Evolutionary conservation across 1,140 invertebrate genomes (phyloP).

Genomic region (Papilio dardanus): DNA sequence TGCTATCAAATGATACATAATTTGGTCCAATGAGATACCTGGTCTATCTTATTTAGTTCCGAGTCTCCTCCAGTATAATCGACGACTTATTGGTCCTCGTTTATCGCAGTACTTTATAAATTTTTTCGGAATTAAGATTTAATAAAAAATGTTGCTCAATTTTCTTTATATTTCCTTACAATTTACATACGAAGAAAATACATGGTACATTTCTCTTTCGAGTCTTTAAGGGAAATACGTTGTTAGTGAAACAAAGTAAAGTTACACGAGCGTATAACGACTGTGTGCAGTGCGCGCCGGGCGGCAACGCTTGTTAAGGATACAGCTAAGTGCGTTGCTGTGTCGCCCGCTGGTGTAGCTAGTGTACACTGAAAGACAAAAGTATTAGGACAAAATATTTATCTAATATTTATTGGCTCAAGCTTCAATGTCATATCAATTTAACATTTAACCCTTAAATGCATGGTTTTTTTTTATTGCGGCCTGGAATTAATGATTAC

Average conservation of each 20-base stretch:
- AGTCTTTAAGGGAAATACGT: not conserved
- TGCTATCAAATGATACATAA: too few species aligned
- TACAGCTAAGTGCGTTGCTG: conserved; percentile 40
- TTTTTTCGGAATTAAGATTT: too few species aligned
- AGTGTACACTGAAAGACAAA: conserved; percentile 9
- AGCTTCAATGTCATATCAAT: not conserved
- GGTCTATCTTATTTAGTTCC: too few species aligned
- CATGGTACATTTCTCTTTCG: not conserved
- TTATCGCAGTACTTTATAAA: too few species aligned
- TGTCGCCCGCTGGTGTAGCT: conserved; percentile 30
- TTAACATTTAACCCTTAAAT: too few species aligned
- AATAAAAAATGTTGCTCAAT: not conserved
- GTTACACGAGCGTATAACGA: conserved; percentile 34
- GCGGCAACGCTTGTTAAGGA: conserved; percentile 26
- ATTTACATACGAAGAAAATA: not conserved
- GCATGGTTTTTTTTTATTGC: too few species aligned
- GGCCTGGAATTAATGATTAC: too few species aligned
- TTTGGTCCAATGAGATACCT: too few species aligned
- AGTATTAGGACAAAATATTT: not conserved
- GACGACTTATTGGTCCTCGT: too few species aligned
- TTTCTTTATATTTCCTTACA: not conserved
- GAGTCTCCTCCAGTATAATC: too few species aligned
- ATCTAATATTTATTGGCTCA: not conserved
- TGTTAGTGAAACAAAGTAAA: conserved; percentile 19
- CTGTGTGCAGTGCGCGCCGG: conserved; percentile 15